Percentiles rank a stretch among this genome's conserved stretches.
Evolutionary conservation across 1,140 invertebrate species (phyloP).

Genomic region (Leptinotarsa lineolata): DNA sequence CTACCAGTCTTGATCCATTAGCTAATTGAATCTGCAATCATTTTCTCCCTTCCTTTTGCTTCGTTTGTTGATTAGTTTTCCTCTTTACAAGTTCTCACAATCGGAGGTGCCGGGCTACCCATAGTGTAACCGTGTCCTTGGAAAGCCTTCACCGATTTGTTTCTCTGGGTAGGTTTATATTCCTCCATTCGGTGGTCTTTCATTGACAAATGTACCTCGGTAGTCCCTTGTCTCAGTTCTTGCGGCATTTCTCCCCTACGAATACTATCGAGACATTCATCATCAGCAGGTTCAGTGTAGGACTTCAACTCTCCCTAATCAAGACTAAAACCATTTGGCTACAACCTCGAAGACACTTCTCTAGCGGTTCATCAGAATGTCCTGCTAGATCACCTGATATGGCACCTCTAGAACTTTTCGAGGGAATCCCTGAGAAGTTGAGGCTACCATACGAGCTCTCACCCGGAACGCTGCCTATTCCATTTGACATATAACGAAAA

Average conservation of each 20-base stretch:
- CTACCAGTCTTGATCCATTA: conserved; percentile 84
- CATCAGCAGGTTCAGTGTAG: conserved; percentile 85
- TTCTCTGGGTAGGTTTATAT: conserved; percentile 49
- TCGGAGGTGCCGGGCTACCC: conserved; percentile 63
- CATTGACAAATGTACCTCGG: conserved; percentile 84
- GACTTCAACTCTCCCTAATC: conserved; percentile 84
- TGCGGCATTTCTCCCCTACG: conserved; percentile 85
- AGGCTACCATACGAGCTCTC: too few species aligned
- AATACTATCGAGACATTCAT: conserved; percentile 85
- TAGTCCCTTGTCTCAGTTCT: conserved; percentile 74
- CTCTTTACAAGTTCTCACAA: conserved; percentile 54
- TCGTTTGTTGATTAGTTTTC: conserved; percentile 65
- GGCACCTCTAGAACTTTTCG: too few species aligned
- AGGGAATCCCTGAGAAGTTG: too few species aligned
- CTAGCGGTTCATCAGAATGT: too few species aligned
- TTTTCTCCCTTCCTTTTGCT: conserved; percentile 63
- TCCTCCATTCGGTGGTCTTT: conserved; percentile 88
- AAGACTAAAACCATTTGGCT: conserved; percentile 94
- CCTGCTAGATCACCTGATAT: too few species aligned
- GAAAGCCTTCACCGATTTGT: conserved; percentile 73
- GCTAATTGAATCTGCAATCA: conserved; percentile 89
- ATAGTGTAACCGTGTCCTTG: conserved; percentile 87
- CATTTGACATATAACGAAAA: too few species aligned
- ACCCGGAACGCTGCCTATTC: too few species aligned
- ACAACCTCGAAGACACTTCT: conserved; percentile 84